Evolutionary conservation across 2,113 vertebrate genomes (phyloP), one percentile per base, ranked within the genome.

Genomic region (Orthonyx spaldingii): DNA sequence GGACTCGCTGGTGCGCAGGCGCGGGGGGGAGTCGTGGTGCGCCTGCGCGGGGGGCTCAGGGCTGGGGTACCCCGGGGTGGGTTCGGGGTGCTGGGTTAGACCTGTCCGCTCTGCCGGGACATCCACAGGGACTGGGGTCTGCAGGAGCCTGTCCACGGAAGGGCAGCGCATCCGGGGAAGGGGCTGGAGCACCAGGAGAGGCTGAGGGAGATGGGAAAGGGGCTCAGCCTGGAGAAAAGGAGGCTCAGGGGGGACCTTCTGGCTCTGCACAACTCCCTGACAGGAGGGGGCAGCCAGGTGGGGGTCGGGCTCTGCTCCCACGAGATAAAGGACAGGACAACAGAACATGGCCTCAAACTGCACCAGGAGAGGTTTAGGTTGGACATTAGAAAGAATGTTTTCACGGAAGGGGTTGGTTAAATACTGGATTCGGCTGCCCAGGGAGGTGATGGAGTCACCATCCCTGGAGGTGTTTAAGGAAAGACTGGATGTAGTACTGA

Each of bases 41-140:
- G 91, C 91, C 33, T 64, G 94, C 41, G 68, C 61, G 1, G 14
- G 11, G 18, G 1, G 4, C 0, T 17, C 8, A 0, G 4, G 2
- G 0, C 0, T 2, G 16, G 10, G 8, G n/a, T 26, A 3, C 4
- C 19, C 50, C 42, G 8, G 49, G 37, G 6, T 15, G 4, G 21
- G 11, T 17, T 27, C 2, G 42, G 57, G 13, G 19, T n/a, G n/a
- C n/a, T n/a, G n/a, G n/a, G n/a, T n/a, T n/a, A n/a, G n/a, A n/a
- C n/a, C n/a, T n/a, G n/a, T n/a, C n/a, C n/a, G n/a, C n/a, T n/a
- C n/a, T n/a, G n/a, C n/a, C 24, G 9, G 16, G 35, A 14, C 32
- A 26, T 3, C 30, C 42, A 1, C 7, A 16, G 27, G 8, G 44
- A 0, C 1, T 10, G 59, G 37, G 50, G 3, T 4, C 44, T 23